Evolutionary conservation across 2,113 vertebrate species (phyloP), one percentile per base, ranked within the genome.

Genomic region (Proterorhinus semilunaris): DNA sequence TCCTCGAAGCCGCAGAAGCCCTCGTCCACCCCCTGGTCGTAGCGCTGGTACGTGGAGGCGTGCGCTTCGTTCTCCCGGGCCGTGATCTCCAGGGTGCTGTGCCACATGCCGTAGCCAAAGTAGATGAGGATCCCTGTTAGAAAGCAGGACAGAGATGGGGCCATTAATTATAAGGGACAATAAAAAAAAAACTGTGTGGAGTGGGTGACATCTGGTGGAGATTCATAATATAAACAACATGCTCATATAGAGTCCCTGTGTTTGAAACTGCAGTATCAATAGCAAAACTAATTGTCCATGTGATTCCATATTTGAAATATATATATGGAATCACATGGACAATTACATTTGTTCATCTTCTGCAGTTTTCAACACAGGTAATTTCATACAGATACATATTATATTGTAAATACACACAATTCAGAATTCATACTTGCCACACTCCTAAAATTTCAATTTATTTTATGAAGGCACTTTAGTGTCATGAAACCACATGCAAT

Each of bases 101-200:
- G 95, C 98, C 98, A 99, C 94, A 99, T 98, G 67, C 98, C 96
- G 0, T 99, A 99, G 67, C 98, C 97, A 13, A 99, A 99, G 86
- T 99, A 99, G 90, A 99, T 99, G 67, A 99, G 92, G 71, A 99
- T 88, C 63, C 98, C 98, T 99, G 12, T 36, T 5, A 49, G 85
- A 8, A 51, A 78, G 73, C 53, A 68, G 0, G 8, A 66, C 7
- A 27, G 6, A 68, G 17, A 44, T 27, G 53, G 27, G 10, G 17
- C 4, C 17, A n/a, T 27, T 10, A 51, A 4, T 27, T 6, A 10
- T 10, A n/a, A 58, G 15, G 48, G n/a, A 21, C 61, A 49, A 10
- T 44, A 15, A 48, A 71, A 46, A 16, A 27, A 27, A 8, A 17
- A 27, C 7, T 11, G 53, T 55, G 21, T 55, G 17, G 53, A 6